These are phyloP conservation scores for Fopius arisanus DNA, from an alignment of 1,140 invertebrate genomes.

Conservation along the genomic window DNA sequence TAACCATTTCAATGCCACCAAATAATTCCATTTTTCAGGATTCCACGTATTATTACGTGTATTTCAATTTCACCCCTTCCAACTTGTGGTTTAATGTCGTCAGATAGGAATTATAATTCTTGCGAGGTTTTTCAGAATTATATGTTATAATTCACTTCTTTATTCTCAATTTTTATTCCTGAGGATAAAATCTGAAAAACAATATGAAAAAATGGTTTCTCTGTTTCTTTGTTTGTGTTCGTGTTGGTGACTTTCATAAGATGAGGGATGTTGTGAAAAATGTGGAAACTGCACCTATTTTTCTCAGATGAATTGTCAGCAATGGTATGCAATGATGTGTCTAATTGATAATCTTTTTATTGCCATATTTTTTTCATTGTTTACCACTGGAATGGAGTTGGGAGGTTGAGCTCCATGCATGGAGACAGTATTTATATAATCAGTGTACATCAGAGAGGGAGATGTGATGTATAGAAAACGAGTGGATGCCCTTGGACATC, in stretches of 20 bases:
- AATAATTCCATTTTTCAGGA: neutral
- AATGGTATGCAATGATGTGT: neutral
- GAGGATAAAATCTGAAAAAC: neutral
- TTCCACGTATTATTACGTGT: neutral
- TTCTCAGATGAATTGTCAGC: neutral
- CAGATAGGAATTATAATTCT: neutral
- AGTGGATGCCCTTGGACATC: slow-evolving; percentile 3
- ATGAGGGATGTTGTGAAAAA: neutral
- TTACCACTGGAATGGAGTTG: neutral
- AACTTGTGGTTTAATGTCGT: neutral
- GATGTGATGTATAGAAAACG: neutral
- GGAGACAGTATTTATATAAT: neutral
- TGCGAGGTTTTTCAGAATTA: neutral
- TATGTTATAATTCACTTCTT: neutral
- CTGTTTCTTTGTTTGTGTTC: neutral
- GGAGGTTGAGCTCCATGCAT: neutral
- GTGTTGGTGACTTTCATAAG: neutral
- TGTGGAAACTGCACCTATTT: slow-evolving; percentile 13
- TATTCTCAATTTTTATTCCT: neutral
- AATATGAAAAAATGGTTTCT: neutral
- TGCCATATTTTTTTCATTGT: neutral
- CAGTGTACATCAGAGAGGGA: neutral
- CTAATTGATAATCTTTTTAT: neutral
- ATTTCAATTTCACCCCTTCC: neutral
- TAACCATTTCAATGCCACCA: neutral